These are phyloP conservation scores for Crotophaga sulcirostris DNA, from an alignment of 2,113 vertebrate species.

Conservation along the genomic window DNA sequence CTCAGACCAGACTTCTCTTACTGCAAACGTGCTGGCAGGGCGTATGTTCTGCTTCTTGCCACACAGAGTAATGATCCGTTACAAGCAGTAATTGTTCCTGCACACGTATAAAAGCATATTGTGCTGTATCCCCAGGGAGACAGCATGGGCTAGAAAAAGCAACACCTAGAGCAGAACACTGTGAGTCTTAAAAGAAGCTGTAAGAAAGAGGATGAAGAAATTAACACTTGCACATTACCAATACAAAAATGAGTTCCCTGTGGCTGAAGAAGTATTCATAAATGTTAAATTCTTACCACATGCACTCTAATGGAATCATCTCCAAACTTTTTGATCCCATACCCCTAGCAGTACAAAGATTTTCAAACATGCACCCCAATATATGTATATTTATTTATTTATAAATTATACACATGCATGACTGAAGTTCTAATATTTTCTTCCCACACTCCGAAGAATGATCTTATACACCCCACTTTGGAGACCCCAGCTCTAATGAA, in stretches of 20 bases:
- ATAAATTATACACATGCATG: neutral
- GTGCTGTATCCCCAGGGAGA: constrained; percentile 28
- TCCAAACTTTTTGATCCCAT: neutral
- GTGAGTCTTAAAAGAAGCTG: neutral
- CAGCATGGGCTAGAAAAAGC: neutral
- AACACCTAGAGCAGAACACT: constrained; percentile 28
- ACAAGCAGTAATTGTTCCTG: neutral
- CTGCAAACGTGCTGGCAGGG: neutral
- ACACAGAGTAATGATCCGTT: neutral
- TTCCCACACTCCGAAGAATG: neutral
- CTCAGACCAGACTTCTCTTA: neutral
- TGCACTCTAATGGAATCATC: neutral
- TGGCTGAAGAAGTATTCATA: neutral
- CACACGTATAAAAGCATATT: constrained; percentile 23
- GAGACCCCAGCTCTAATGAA: neutral
- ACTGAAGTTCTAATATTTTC: neutral
- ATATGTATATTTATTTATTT: neutral
- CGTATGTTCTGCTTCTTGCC: constrained; percentile 9
- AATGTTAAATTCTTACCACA: neutral
- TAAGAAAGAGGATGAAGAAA: constrained; percentile 14
- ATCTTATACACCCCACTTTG: neutral
- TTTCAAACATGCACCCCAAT: neutral
- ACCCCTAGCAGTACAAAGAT: neutral
- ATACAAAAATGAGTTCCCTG: neutral
- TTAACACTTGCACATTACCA: neutral